These are phyloP conservation scores for Melanostigma gelatinosum DNA, from an alignment of 2,113 vertebrate species.

Conservation along the genomic window DNA sequence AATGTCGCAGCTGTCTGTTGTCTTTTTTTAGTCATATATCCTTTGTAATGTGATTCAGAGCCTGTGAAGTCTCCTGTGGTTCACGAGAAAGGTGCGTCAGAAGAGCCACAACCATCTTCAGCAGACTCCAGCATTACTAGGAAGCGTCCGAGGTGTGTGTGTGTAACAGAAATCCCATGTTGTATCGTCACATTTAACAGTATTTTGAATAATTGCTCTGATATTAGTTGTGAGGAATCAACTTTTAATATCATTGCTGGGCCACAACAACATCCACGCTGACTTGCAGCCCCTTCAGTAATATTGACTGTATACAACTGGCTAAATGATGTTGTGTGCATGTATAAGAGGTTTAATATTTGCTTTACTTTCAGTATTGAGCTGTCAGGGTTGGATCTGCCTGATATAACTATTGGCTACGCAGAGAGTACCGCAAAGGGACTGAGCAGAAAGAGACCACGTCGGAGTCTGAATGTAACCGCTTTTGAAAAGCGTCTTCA, in stretches of 20 bases:
- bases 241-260: background rate
- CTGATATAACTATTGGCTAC: conserved; percentile 73
- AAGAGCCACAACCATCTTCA: conserved; percentile 33
- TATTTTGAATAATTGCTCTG: background rate
- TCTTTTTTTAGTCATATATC: background rate
- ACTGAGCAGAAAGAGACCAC: conserved; percentile 73
- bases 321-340: background rate
- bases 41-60: conserved; percentile 64
- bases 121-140: conserved; percentile 33
- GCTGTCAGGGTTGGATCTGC: conserved; percentile 73
- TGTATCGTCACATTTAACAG: background rate
- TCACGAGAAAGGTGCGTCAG: conserved; percentile 44
- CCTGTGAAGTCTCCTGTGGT: conserved; percentile 72
- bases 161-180: background rate
- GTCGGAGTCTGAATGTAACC: conserved; percentile 66
- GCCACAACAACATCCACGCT: background rate
- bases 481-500: conserved; percentile 77
- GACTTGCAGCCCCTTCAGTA: background rate
- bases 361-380: conserved; percentile 69
- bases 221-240: background rate
- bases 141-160: conserved; percentile 62
- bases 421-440: conserved; percentile 44
- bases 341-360: background rate
- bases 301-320: background rate
- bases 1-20: background rate